Evolutionary conservation across 2,888 invertebrate genomes (phyloP), one percentile per base, ranked within the genome.

Genomic region (Xestia ashworthii): DNA sequence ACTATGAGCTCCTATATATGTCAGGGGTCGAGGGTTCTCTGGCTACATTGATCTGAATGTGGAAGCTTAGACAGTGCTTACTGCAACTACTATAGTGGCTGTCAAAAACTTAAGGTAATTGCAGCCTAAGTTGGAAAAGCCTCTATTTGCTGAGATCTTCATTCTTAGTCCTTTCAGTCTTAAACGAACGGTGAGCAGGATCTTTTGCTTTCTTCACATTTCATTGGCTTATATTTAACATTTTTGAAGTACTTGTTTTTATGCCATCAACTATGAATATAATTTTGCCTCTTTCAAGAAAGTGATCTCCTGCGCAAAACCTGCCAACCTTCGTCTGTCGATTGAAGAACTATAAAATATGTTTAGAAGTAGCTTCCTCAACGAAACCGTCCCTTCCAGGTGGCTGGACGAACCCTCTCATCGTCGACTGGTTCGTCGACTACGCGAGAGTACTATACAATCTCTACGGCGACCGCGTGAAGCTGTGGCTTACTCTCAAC

Each of bases 401-500:
- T 72, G 98, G 98, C 12, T 98, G 98, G 98, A 93, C 97, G 0
- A 98, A 98, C 90, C 97, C 97, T 0, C 93, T 97, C 62, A 97
- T 97, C 25, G 95, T 96, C 12, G 96, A 97, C n/a, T 96, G 97
- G 92, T 98, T 97, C 86, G 95, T 92, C n/a, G 97, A 97, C 86
- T 98, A 97, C 89, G 97, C 98, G 0, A 95, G 96, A 25, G 88
- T 97, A 0, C 93, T 97, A 0, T 97, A 96, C 89, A 93, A 95
- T 4, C 94, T 97, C 81, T 98, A 95, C 85, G 98, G 97, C 0
- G 97, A 97, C 87, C 96, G 97, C 32, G 97, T 98, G 3, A 97
- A 97, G 91, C 93, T 95, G 62, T 98, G 98, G 98, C 96, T 98
- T 0, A 98, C 98, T 0, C 96, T 98, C 76, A 98, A 98, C 91